Conservation (phyloP, 2,888 invertebrate species). For the Drosophila vallismaia region DNA sequence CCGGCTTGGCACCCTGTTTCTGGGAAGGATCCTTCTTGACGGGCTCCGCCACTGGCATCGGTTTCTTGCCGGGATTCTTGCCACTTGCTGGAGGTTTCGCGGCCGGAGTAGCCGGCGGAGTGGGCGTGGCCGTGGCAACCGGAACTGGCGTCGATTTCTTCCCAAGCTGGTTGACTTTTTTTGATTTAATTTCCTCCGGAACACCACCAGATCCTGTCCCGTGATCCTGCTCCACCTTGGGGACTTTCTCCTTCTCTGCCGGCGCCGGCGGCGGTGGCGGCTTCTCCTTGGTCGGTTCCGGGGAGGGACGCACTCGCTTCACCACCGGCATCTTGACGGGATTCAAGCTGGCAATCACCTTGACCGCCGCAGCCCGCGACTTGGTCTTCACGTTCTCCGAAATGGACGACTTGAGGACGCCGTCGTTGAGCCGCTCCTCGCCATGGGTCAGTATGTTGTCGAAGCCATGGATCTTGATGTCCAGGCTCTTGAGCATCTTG, state of each 20-base stretch:
- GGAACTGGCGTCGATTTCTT: constrained; percentile 38
- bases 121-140: not conserved
- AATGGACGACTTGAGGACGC: constrained; percentile 83
- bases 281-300: constrained; percentile 43
- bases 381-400: constrained; percentile 84
- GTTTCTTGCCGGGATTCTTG: constrained; percentile 33
- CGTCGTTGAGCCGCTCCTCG: constrained; percentile 80
- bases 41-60: constrained; percentile 4
- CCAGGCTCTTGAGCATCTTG: constrained; percentile 83
- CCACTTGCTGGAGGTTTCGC: constrained; percentile 9
- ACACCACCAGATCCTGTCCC: constrained; percentile 27
- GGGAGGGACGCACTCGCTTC: constrained; percentile 50
- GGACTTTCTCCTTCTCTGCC: constrained; percentile 34
- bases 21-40: constrained; percentile 7
- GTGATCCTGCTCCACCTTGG: constrained; percentile 16
- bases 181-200: constrained; percentile 46
- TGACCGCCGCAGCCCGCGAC: constrained; percentile 83
- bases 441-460: constrained; percentile 81
- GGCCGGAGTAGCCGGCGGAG: not conserved
- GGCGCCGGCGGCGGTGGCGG: constrained; percentile 31
- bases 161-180: constrained; percentile 44
- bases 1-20: constrained; percentile 13
- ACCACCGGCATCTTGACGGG: constrained; percentile 62
- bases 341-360: constrained; percentile 77
- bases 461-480: constrained; percentile 83